A percentile compares a stretch with the other conserved stretches of the same genome.
These are phyloP conservation scores for Poeciliopsis occidentalis DNA, from an alignment of 2,113 vertebrate species.

Conservation along the genomic window DNA sequence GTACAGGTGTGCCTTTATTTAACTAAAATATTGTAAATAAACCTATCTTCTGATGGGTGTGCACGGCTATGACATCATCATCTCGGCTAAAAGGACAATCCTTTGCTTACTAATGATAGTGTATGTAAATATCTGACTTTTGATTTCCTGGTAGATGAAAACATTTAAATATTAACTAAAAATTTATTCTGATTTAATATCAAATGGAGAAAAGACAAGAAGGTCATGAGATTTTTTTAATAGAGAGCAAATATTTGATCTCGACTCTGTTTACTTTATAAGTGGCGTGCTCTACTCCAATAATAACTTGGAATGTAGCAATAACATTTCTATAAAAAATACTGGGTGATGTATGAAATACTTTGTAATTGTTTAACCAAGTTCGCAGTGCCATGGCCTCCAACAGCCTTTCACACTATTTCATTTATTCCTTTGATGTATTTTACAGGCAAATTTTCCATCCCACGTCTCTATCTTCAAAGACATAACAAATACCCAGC, in stretches of 20 bases:
- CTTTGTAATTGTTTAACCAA: slow-evolving; percentile 11
- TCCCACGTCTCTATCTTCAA: neutral
- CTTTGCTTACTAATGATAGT: no score
- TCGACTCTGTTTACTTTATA: neutral
- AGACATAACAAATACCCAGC: slow-evolving; percentile 12
- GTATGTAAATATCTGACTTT: neutral
- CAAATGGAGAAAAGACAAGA: neutral
- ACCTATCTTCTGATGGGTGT: no score
- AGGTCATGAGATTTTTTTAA: neutral
- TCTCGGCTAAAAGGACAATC: no score
- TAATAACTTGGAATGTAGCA: neutral
- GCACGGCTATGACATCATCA: no score
- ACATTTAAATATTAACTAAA: neutral
- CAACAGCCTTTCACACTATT: neutral
- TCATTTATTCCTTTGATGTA: neutral
- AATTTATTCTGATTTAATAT: neutral
- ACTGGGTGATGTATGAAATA: neutral
- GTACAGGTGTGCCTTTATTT: no score
- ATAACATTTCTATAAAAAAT: neutral
- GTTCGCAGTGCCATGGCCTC: neutral
- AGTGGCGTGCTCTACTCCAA: neutral
- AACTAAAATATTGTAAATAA: no score
- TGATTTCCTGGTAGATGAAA: neutral
- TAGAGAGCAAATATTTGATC: neutral
- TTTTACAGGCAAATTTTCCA: slow-evolving; percentile 15